Percentiles rank a stretch among this genome's conserved stretches.
These are phyloP conservation scores for Achatina immaculata DNA, from an alignment of 1,140 invertebrate species.

Conservation along the genomic window DNA sequence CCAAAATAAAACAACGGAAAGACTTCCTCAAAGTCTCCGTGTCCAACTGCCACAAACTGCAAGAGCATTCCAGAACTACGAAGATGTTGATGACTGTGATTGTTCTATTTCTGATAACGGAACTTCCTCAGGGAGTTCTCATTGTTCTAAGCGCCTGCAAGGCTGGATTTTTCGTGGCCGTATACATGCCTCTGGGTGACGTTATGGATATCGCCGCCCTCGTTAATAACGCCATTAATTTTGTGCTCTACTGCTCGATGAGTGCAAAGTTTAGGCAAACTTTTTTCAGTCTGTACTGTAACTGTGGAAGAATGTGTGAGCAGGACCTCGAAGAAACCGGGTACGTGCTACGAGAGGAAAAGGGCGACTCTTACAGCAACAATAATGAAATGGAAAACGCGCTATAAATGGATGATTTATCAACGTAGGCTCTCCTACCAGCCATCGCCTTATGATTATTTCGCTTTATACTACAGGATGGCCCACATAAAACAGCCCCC, in stretches of 20 bases:
- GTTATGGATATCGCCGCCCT: slow-evolving; percentile 94
- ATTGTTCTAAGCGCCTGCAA: slow-evolving; percentile 66
- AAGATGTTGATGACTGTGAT: slow-evolving; percentile 90
- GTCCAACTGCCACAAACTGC: slow-evolving; percentile 56
- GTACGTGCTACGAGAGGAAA: slow-evolving; percentile 46
- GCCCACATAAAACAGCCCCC: too few species aligned
- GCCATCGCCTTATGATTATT: too few species aligned
- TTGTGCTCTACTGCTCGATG: slow-evolving; percentile 94
- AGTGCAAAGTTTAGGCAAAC: slow-evolving; percentile 91
- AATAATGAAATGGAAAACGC: slow-evolving; percentile 33
- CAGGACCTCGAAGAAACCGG: slow-evolving; percentile 38
- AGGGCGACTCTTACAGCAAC: slow-evolving; percentile 38
- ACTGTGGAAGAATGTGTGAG: slow-evolving; percentile 32
- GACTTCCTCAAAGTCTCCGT: slow-evolving; percentile 64
- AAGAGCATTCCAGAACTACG: slow-evolving; percentile 88
- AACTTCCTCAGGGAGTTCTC: slow-evolving; percentile 80
- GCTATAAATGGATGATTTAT: slow-evolving; percentile 12
- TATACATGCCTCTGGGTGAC: slow-evolving; percentile 80
- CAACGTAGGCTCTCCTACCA: too few species aligned
- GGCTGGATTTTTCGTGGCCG: slow-evolving; percentile 61
- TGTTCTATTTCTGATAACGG: slow-evolving; percentile 86
- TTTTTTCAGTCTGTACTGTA: slow-evolving; percentile 74
- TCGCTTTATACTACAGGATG: too few species aligned
- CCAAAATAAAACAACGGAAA: slow-evolving; percentile 62
- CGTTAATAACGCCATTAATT: slow-evolving; percentile 92